Base-by-base conservation (phyloP, 2,888 invertebrate genomes). In the Ormyrus rosae region DNA sequence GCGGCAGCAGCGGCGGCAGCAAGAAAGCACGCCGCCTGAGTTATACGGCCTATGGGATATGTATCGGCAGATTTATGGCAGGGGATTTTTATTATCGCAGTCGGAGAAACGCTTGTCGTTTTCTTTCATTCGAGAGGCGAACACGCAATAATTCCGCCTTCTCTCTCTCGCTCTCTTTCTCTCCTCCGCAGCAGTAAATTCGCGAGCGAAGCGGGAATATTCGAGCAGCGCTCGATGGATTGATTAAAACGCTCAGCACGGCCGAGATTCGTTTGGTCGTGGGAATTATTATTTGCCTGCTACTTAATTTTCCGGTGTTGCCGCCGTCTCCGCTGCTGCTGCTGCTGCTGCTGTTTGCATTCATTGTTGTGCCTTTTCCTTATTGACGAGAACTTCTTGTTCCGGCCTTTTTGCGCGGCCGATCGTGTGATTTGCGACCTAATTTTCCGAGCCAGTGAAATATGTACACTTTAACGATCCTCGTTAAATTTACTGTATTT, bases 61-160 rank as follows among this genome's bases (percentile, higher is more conserved):
- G 58, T 70, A 70, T 77, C 51, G 45, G 55, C 65, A 60, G 80
- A 80, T 80, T 80, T 80, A 80, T 65, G 80, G 55, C 45, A n/a
- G 6, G 48, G 77, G 68, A 77, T 81, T 81, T 77, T 73, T 78
- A 77, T 69, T 77, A 74, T 77, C 78, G 73, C 56, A 46, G 73
- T 34, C 68, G 63, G 71, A 61, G 77, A 13, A 63, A 58, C 46
- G 56, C 53, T 50, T 55, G 74, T 65, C 11, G 46, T 19, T 13
- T 34, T 63, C 56, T 65, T 13, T 48, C 50, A 34, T 10, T 8
- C 60, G 70, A 58, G 61, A 76, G 53, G 74, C 60, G 63, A 69
- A 34, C 69, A 60, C 73, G 69, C 71, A 75, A 74, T 77, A 81
- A 77, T 77, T 75, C 34, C 34, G 34, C 1, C 34, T 61, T 67